Conservation (phyloP, 1,140 invertebrate species). For the Penaeus chinensis region DNA sequence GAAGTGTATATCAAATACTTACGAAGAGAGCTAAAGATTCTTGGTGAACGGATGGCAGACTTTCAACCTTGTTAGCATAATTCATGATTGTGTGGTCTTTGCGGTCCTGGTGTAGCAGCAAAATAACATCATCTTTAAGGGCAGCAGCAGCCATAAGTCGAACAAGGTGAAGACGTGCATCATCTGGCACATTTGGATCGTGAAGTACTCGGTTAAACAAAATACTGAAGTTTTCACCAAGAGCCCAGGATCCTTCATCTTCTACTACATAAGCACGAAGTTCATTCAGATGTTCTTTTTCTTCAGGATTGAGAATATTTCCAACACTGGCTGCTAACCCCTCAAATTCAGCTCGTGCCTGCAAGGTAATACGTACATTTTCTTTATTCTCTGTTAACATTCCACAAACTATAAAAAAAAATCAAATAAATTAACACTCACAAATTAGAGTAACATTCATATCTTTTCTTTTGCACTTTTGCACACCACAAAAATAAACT, state of each 20-base stretch:
- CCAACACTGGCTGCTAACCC: slow-evolving; percentile 74
- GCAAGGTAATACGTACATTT: slow-evolving; percentile 36
- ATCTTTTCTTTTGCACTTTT: no score
- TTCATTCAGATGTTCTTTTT: slow-evolving; percentile 80
- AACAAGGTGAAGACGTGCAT: slow-evolving; percentile 65
- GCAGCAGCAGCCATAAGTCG: slow-evolving; percentile 73
- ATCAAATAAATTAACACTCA: neutral
- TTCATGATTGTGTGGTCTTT: slow-evolving; percentile 87
- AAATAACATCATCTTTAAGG: slow-evolving; percentile 89
- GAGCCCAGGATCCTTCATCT: slow-evolving; percentile 90
- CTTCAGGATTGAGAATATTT: slow-evolving; percentile 77
- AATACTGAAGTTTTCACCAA: slow-evolving; percentile 86
- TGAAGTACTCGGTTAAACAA: slow-evolving; percentile 70
- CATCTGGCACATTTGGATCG: slow-evolving; percentile 64
- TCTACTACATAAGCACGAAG: slow-evolving; percentile 87
- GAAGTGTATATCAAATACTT: slow-evolving; percentile 68
- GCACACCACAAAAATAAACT: no score
- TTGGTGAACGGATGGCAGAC: slow-evolving; percentile 81
- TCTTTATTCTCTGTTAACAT: no score
- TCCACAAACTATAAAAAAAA: neutral
- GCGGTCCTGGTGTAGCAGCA: slow-evolving; percentile 89
- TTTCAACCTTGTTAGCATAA: slow-evolving; percentile 86
- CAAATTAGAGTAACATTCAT: no score
- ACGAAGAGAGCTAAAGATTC: slow-evolving; percentile 84
- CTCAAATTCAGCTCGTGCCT: slow-evolving; percentile 77